Percentiles rank a stretch among this genome's conserved stretches.
Evolutionary conservation across 2,113 vertebrate species (phyloP).

Genomic region (Gallinago jamesoni): DNA sequence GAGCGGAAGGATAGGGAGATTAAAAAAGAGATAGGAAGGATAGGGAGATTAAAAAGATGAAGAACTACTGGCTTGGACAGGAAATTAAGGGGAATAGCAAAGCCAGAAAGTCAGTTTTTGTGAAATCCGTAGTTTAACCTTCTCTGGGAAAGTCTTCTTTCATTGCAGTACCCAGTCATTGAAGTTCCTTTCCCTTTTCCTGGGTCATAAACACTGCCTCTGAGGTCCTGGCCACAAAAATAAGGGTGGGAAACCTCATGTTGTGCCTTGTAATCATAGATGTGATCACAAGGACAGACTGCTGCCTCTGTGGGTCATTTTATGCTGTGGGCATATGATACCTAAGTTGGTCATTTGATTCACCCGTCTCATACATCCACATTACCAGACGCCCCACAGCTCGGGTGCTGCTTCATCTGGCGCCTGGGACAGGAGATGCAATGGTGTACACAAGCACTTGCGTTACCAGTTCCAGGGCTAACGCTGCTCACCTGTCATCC

Average conservation of each 20-base stretch:
- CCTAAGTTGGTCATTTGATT: neutral
- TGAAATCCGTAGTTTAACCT: neutral
- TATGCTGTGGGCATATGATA: neutral
- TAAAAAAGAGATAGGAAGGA: neutral
- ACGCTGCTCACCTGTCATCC: neutral
- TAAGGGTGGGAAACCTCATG: neutral
- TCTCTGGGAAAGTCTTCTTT: neutral
- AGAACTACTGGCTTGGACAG: neutral
- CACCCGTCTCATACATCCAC: neutral
- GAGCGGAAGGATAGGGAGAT: neutral
- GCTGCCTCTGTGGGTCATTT: neutral
- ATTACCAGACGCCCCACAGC: neutral
- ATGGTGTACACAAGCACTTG: neutral
- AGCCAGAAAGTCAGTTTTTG: neutral
- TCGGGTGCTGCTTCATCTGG: neutral
- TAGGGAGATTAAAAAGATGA: neutral
- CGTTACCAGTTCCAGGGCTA: neutral
- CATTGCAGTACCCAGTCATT: neutral
- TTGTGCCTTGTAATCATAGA: neutral
- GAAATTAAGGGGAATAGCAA: neutral
- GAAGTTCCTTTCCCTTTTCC: neutral
- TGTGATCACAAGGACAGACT: neutral
- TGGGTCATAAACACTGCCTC: neutral
- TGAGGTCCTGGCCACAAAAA: neutral
- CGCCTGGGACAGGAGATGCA: neutral